Base-by-base conservation (phyloP, 1,140 invertebrate genomes). In the Calephelis virginiensis region DNA sequence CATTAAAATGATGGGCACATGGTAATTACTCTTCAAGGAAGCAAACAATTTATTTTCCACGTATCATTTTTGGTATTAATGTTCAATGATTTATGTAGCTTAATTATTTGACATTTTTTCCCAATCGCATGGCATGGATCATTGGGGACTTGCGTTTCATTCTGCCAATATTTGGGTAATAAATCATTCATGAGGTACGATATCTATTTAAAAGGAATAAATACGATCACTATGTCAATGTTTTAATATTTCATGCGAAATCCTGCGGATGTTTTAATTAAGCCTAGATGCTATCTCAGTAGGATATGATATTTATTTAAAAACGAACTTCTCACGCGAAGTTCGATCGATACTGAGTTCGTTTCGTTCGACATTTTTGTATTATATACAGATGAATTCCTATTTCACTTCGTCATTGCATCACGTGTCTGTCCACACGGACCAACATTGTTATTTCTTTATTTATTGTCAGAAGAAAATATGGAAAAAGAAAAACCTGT, bases 121-220 rank as follows among this genome's bases (percentile, higher is more conserved):
- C 14, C 50, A 56, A 56, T 56, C 50, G 50, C 50, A 11, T 17
- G 17, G 56, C 61, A 60, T 49, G 60, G 63, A 56, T 63, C 69
- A 64, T 66, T 67, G 66, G 68, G 59, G 60, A 60, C 68, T 17
- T 62, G 48, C 59, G 11, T 62, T 28, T 69, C 53, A 61, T 61
- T 56, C 45, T 66, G 49, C 56, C 61, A 48, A 72, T 69, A 70
- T 70, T 70, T 66, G 28, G 40, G 61, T 14, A 63, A 70, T 70
- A 70, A 70, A 70, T 70, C 69, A 70, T 56, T 49, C 45, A 12
- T 38, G 61, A 61, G 49, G 47, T 48, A 64, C 10, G 50, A 56
- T 56, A 56, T 56, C 50, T 56, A 28, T 56, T 56, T 37, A 28
- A 56, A 56, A 56, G 50, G 50, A 28, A 56, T 56, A 56, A 28